Percentiles rank a stretch among this genome's conserved stretches.
Evolutionary conservation across 2,113 vertebrate species (phyloP).

Genomic region (human): GRCh38 chr19:40519501-40520000

Average conservation of each 20-base stretch:
- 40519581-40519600: slow-evolving; percentile 91
- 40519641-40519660: slow-evolving; percentile 84
- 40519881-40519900: slow-evolving; percentile 90
- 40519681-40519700: slow-evolving; percentile 91
- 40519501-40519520: slow-evolving; percentile 94
- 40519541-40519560: slow-evolving; percentile 90
- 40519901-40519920: slow-evolving; percentile 96
- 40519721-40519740: slow-evolving; percentile 91
- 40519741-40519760: slow-evolving; percentile 91
- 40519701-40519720: slow-evolving; percentile 94
- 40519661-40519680: slow-evolving; percentile 89
- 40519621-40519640: slow-evolving; percentile 91
- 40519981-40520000: slow-evolving; percentile 88
- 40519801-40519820: slow-evolving; percentile 95
- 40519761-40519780: slow-evolving; percentile 91
- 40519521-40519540: slow-evolving; percentile 91
- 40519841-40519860: slow-evolving; percentile 89
- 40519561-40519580: slow-evolving; percentile 94
- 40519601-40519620: slow-evolving; percentile 91
- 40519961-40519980: slow-evolving; percentile 91
- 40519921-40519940: slow-evolving; percentile 94
- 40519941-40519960: slow-evolving; percentile 93
- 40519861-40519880: slow-evolving; percentile 90
- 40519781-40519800: slow-evolving; percentile 94
- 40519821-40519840: slow-evolving; percentile 86